Evolutionary conservation across 2,113 vertebrate species (phyloP), one percentile per base, ranked within the genome.

Genomic region (Ondatra zibethicus): DNA sequence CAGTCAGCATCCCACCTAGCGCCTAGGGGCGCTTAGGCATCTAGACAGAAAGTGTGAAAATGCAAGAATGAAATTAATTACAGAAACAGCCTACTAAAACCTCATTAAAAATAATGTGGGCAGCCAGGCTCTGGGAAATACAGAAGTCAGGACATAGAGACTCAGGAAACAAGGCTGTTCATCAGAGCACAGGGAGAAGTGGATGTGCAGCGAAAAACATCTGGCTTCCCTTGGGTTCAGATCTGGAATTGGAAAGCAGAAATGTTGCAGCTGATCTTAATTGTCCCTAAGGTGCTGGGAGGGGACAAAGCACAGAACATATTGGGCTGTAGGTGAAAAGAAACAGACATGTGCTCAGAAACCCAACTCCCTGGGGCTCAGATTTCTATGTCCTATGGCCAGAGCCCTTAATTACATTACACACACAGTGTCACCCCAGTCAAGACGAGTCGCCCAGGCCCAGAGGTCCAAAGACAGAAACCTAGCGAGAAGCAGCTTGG

Each of bases 61-160:
- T 91, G 68, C 68, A 88, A 94, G 94, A 88, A 97, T 95, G 91
- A 96, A 97, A 97, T 96, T 94, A 97, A 97, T 97, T 97, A 96
- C 85, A 77, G 77, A 89, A 92, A 63, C 72, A 50, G 7, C 95
- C 89, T 95, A 95, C 96, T 93, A 96, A 96, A 97, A 81, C 36
- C 85, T 91, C 87, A 68, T 97, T 96, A 91, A 96, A 97, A 96
- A 80, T 81, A 72, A 96, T 95, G 82, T 70, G 77, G 89, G 16
- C 86, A 95, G 68, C 63, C 42, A 94, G 70, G 70, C 80, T 70
- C 68, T 82, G 86, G 88, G 76, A 68, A 65, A 33, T 29, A 80
- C 61, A 80, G 76, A 92, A 87, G 52, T 47, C 14, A 73, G 61
- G 66, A 33, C n/a, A 45, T 7, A n/a, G 85, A 93, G 89, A 68